Evolutionary conservation across 2,888 invertebrate genomes (phyloP).

Genomic region (Drosophila borborema): DNA sequence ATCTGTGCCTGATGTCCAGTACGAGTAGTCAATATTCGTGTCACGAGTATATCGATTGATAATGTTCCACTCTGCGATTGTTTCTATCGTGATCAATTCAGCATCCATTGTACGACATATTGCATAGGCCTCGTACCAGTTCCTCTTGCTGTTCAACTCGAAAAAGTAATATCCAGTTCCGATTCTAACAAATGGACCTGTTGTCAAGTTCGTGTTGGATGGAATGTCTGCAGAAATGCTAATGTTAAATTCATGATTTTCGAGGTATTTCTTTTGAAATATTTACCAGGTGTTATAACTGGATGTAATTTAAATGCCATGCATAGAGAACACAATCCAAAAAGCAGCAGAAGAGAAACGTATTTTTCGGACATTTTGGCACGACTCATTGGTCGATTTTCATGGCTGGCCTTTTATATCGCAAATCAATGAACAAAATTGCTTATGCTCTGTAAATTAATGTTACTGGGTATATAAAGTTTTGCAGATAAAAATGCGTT

Average conservation of each 20-base stretch:
- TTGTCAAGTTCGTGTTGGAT: conserved; percentile 1
- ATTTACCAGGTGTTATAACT: conserved; percentile 14
- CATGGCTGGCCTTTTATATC: background rate
- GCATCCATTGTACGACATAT: background rate
- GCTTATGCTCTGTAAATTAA: background rate
- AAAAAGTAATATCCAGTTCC: background rate
- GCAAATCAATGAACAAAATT: no score
- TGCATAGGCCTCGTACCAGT: background rate
- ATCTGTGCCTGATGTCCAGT: background rate
- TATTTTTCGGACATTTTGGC: conserved; percentile 20
- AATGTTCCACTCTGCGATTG: background rate
- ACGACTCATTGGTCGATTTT: background rate
- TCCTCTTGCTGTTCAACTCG: background rate
- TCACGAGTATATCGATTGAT: background rate
- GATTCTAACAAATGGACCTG: background rate
- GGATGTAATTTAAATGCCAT: conserved; percentile 26
- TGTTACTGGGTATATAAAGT: background rate
- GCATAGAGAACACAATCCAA: conserved; percentile 6
- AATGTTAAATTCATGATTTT: background rate
- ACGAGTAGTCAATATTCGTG: background rate
- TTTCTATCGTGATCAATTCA: background rate
- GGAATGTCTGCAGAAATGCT: conserved; percentile 22
- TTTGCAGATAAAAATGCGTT: background rate
- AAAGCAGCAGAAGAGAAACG: conserved; percentile 10
- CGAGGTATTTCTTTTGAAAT: background rate